Conservation (phyloP, 2,888 invertebrate genomes). For the Epiblema foenella region DNA sequence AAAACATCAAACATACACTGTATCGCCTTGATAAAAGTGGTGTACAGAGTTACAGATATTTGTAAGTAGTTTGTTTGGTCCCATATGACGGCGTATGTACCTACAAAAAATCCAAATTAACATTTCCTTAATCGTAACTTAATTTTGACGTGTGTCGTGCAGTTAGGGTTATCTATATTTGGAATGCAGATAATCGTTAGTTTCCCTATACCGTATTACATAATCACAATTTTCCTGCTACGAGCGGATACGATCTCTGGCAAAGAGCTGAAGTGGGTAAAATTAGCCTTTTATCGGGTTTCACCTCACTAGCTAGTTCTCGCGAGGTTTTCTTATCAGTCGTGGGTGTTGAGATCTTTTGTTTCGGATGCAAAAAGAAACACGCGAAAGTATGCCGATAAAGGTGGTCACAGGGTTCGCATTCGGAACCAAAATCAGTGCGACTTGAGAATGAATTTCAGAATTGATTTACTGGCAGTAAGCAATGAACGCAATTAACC, state of each 20-base stretch:
- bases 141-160: background rate
- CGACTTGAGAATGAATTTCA: too few species aligned
- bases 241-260: background rate
- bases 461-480: too few species aligned
- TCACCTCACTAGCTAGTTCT: background rate
- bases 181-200: background rate
- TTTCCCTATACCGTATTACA: background rate
- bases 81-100: too few species aligned
- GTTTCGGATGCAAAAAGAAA: constrained; percentile 27
- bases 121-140: background rate
- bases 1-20: too few species aligned
- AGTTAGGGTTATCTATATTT: background rate
- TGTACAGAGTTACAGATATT: too few species aligned
- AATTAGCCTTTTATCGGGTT: constrained; percentile 16
- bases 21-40: too few species aligned
- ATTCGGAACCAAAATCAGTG: too few species aligned
- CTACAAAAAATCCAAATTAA: too few species aligned
- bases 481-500: too few species aligned
- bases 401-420: background rate
- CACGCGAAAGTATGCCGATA: background rate
- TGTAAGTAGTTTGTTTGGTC: too few species aligned
- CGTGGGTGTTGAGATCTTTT: constrained; percentile 13
- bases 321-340: constrained; percentile 18
- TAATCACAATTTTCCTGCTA: background rate
- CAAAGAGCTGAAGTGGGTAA: background rate